A percentile compares a stretch with the other conserved stretches of the same genome.
Conservation (phyloP, 2,888 invertebrate species). For the Tipula vernalis region DNA sequence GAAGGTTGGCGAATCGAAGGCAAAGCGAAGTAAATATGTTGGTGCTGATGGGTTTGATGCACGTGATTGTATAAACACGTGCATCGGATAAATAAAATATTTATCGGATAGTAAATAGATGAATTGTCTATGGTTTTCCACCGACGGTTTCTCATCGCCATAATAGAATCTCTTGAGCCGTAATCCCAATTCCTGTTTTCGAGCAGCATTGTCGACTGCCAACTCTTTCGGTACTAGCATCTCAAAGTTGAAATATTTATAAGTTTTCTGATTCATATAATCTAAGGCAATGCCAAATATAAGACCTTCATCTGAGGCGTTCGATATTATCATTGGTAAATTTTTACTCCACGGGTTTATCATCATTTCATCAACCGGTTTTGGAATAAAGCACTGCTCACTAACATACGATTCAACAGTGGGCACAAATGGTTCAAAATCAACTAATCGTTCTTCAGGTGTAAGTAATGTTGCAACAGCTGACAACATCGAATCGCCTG, state of each 20-base stretch:
- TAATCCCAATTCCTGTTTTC: conserved; percentile 21
- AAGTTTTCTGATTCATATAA: not conserved
- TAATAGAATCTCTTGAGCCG: conserved; percentile 26
- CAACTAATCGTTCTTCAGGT: conserved; percentile 26
- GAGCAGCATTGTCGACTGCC: not conserved
- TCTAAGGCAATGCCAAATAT: not conserved
- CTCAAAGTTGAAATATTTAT: not conserved
- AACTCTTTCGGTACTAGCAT: not conserved
- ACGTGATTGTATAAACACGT: not conserved
- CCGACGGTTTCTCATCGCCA: conserved; percentile 20
- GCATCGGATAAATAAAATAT: not conserved
- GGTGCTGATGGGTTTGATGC: conserved; percentile 19
- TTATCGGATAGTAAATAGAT: not conserved
- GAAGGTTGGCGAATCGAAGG: conserved; percentile 33
- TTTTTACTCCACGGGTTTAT: conserved; percentile 28
- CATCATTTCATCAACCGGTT: conserved; percentile 23
- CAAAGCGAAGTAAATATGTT: conserved; percentile 33
- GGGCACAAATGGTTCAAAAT: conserved; percentile 29
- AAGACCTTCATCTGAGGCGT: conserved; percentile 31
- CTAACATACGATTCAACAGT: conserved; percentile 29
- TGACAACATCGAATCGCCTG: conserved; percentile 25
- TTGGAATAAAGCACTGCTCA: conserved; percentile 26
- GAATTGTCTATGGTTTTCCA: not conserved
- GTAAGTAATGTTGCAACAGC: conserved; percentile 23
- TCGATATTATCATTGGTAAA: conserved; percentile 30